Base-by-base conservation (phyloP, 1,140 invertebrate species). In the Bacillus rossius region DNA sequence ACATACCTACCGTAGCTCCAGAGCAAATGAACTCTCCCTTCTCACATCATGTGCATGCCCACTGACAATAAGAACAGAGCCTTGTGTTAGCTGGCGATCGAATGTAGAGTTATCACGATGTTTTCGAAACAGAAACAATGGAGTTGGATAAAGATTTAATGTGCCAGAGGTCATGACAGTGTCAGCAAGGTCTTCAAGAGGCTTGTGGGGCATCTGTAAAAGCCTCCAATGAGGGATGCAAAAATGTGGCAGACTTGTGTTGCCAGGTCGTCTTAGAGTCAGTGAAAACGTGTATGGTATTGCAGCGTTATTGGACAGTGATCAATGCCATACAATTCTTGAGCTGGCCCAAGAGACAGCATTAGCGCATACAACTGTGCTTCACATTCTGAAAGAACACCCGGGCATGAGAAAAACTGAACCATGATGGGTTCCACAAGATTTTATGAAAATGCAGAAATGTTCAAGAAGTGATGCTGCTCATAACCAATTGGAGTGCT, bases 401-500 rank as follows among this genome's bases (percentile, higher is more conserved):
- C 25, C 47, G 34, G 20, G 34, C 50, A 34, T 52, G 25, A 34
- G 34, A 42, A 52, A 52, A 42, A 52, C 8, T 52, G 13, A 8
- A 34, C 47, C 25, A 34, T n/a, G 50, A 43, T 52, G 22, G 50
- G 13, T 52, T 42, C 50, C 13, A 10, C 25, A 52, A 16, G 25
- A 52, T 14, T 52, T 52, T 22, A 38, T 38, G n/a, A 38, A 52
- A 52, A 43, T 52, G 13, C 50, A 52, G 50, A 34, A 52, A 43
- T 52, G 50, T 22, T 8, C 16, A 17, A 22, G 50, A 34, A 8
- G 16, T n/a, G 25, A 52, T 8, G 34, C 50, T 34, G 50, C 50
- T 8, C 14, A 43, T 8, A 42, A 22, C 8, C 50, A 52, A n/a
- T 52, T 34, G 50, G 25, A 52, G 22, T 10, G 34, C 14, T n/a